Conservation (phyloP, 2,888 invertebrate species). For the Nomada flava region DNA sequence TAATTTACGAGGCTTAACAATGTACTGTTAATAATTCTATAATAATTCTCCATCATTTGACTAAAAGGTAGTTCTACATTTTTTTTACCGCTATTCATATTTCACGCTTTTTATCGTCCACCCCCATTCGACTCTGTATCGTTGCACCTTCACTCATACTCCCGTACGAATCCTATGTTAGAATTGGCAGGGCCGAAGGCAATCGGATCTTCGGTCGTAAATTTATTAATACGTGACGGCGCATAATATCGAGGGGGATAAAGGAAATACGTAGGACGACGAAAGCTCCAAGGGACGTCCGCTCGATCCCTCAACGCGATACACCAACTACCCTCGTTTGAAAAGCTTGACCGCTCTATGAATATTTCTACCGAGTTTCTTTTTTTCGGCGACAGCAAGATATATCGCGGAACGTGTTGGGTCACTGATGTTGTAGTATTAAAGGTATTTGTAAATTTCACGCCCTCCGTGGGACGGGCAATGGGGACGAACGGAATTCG, state of each 20-base stretch:
- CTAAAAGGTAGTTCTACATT: neutral
- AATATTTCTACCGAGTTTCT: slow-evolving; percentile 12
- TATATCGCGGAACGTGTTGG: neutral
- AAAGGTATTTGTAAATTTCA: slow-evolving; percentile 32
- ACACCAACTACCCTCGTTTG: neutral
- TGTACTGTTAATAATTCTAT: neutral
- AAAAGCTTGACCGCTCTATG: slow-evolving; percentile 9
- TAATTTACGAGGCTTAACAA: neutral
- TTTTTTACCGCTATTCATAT: neutral
- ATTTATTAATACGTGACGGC: slow-evolving; percentile 72
- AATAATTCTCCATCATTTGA: no score
- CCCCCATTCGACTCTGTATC: neutral
- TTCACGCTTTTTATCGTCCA: neutral
- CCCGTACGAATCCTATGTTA: slow-evolving; percentile 57
- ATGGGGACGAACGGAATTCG: neutral
- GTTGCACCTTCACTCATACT: neutral
- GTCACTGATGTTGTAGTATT: neutral
- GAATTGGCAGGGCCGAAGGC: slow-evolving; percentile 58
- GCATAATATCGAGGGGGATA: slow-evolving; percentile 59
- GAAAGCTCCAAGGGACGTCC: neutral
- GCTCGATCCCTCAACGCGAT: neutral
- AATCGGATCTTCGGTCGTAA: slow-evolving; percentile 65
- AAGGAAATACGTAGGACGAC: neutral
- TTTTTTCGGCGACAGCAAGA: neutral
- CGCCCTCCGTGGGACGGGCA: neutral